Percentiles rank a stretch among this genome's conserved stretches.
phyloP scores from a whole-genome alignment of 2,888 invertebrate species.

The Oscheius sp. region DNA sequence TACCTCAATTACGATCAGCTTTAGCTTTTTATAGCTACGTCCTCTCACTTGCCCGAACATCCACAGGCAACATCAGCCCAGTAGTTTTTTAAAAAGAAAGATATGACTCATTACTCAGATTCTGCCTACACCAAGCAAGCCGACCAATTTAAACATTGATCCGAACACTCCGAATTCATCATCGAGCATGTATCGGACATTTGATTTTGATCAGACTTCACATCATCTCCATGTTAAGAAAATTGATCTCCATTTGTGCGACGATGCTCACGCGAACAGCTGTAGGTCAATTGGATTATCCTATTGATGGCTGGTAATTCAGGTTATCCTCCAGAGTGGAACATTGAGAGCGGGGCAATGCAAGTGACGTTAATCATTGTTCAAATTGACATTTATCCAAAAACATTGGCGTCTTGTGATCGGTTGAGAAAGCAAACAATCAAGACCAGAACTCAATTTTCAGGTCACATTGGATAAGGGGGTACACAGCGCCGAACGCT shows the following conservation, averaged over 20 bases:
- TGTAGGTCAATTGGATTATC: slow-evolving; percentile 32
- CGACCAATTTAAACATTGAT: neutral
- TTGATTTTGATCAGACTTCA: slow-evolving; percentile 95
- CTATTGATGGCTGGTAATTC: neutral
- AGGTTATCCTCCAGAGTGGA: slow-evolving; percentile 66
- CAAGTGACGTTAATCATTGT: slow-evolving; percentile 80
- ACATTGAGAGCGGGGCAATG: slow-evolving; percentile 85
- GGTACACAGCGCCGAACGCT: slow-evolving; percentile 58
- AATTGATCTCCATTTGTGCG: slow-evolving; percentile 93
- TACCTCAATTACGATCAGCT: slow-evolving; percentile 70
- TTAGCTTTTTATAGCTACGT: slow-evolving; percentile 85
- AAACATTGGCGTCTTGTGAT: slow-evolving; percentile 82
- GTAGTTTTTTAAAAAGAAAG: no score
- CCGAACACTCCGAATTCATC: neutral
- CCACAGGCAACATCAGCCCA: slow-evolving; percentile 34
- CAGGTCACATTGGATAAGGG: slow-evolving; percentile 59
- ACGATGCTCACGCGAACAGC: slow-evolving; percentile 76
- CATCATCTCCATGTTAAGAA: slow-evolving; percentile 87
- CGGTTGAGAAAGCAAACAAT: slow-evolving; percentile 28
- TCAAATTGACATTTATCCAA: slow-evolving; percentile 84
- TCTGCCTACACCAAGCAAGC: neutral
- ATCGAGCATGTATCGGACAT: slow-evolving; percentile 72
- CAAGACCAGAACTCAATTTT: neutral
- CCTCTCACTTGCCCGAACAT: slow-evolving; percentile 82
- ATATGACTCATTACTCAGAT: no score